Conservation (phyloP, 2,888 invertebrate species). For the Lydus trimaculatus region DNA sequence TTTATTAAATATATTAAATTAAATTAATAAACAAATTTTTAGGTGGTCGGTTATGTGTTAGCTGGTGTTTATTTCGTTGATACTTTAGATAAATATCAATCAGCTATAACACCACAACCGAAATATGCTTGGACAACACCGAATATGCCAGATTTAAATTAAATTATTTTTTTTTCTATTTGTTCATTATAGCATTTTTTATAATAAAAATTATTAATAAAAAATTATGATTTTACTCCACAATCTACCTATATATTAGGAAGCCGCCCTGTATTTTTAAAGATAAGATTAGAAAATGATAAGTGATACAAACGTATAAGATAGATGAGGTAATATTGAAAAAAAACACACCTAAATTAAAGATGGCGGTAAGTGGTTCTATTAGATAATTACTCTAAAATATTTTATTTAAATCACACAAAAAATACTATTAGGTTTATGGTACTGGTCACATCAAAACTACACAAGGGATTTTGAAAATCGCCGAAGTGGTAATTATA, state of each 20-base stretch:
- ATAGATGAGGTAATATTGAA: background rate
- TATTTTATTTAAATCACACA: no score
- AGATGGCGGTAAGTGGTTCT: slow-evolving; percentile 22
- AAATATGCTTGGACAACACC: slow-evolving; percentile 48
- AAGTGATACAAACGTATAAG: slow-evolving; percentile 7
- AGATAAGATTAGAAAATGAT: slow-evolving; percentile 14
- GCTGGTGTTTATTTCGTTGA: slow-evolving; percentile 43
- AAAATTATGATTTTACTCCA: background rate
- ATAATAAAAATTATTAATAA: background rate
- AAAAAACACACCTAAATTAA: background rate
- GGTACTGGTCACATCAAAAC: slow-evolving; percentile 21
- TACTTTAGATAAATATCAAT: slow-evolving; percentile 42
- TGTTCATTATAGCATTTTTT: background rate
- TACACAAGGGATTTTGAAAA: slow-evolving; percentile 26
- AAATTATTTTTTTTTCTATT: background rate
- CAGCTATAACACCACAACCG: slow-evolving; percentile 41
- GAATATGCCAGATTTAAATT: slow-evolving; percentile 42
- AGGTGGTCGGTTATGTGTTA: slow-evolving; percentile 43
- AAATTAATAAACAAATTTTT: background rate
- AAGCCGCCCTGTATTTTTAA: background rate
- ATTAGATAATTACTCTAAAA: background rate
- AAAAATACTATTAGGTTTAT: slow-evolving; percentile 12
- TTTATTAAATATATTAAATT: slow-evolving; percentile 7
- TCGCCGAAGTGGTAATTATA: slow-evolving; percentile 23
- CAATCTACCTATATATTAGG: background rate